Percentiles rank a stretch among this genome's conserved stretches.
Conservation (phyloP, 2,888 invertebrate genomes). For the Zhengitettix transpicula region DNA sequence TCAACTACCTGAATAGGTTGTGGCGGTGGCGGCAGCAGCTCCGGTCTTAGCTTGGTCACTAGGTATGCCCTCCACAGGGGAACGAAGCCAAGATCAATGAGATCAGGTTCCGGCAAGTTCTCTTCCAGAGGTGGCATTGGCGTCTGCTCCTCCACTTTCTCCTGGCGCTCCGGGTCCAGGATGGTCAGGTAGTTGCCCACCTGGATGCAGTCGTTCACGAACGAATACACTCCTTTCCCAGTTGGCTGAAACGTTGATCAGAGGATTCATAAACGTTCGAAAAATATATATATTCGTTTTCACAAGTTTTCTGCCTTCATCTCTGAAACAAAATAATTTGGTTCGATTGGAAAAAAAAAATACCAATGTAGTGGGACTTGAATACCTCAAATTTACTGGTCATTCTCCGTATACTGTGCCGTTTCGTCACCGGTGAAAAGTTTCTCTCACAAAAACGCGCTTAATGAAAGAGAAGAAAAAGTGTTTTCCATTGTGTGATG, state of each 20-base stretch:
- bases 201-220: constrained; percentile 58
- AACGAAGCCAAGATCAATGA: constrained; percentile 10
- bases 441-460: too few relatives aligned
- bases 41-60: not conserved
- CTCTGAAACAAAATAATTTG: not conserved
- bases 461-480: too few relatives aligned
- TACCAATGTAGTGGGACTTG: not conserved
- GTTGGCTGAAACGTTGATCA: constrained; percentile 35
- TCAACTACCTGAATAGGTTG: not conserved
- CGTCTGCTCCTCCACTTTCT: constrained; percentile 4
- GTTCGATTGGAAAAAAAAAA: too few relatives aligned
- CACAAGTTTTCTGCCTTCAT: not conserved
- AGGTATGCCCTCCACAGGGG: not conserved
- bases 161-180: constrained; percentile 38
- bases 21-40: not conserved
- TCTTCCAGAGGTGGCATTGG: not conserved
- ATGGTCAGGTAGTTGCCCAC: constrained; percentile 51
- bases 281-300: not conserved
- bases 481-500: too few relatives aligned
- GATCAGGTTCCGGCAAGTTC: constrained; percentile 18
- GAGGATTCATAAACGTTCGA: not conserved
- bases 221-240: constrained; percentile 59
- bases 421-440: too few relatives aligned
- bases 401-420: too few relatives aligned
- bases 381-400: too few relatives aligned